These are phyloP conservation scores for Saxidomus purpurata DNA, from an alignment of 1,140 invertebrate species.

Conservation along the genomic window DNA sequence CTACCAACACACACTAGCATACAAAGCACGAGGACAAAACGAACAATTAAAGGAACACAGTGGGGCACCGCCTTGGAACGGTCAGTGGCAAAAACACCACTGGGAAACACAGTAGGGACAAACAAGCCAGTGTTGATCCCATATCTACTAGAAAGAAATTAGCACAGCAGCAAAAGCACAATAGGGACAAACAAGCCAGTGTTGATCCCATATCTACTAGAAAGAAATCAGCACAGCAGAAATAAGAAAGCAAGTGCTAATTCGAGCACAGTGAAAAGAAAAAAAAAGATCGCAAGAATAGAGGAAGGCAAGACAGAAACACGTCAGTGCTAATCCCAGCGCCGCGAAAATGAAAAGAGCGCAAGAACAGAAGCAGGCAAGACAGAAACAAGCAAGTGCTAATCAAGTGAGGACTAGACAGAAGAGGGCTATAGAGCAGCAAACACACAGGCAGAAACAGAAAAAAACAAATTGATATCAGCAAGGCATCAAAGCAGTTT, in stretches of 20 bases:
- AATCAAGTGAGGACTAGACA: not conserved
- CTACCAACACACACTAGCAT: too few relatives aligned
- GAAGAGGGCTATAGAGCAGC: not conserved
- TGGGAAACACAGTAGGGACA: not conserved
- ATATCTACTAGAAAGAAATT: not conserved
- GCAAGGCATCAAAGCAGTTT: constrained; percentile 14
- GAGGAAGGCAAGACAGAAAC: constrained; percentile 2
- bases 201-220: not conserved
- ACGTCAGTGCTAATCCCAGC: not conserved
- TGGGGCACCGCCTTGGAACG: too few relatives aligned
- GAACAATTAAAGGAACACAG: too few relatives aligned
- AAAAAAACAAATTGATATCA: not conserved
- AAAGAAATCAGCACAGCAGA: not conserved
- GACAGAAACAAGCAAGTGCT: not conserved
- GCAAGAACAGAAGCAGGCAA: not conserved
- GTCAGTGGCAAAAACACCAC: too few relatives aligned
- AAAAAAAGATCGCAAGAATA: not conserved
- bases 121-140: not conserved
- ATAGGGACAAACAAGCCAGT: not conserved
- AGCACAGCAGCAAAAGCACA: not conserved
- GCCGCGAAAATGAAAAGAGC: not conserved
- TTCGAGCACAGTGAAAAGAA: not conserved
- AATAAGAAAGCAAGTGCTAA: not conserved
- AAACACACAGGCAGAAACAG: not conserved
- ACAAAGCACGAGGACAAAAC: too few relatives aligned